Base-by-base conservation (phyloP, 2,888 invertebrate genomes). In the Xestia sexstrigata region DNA sequence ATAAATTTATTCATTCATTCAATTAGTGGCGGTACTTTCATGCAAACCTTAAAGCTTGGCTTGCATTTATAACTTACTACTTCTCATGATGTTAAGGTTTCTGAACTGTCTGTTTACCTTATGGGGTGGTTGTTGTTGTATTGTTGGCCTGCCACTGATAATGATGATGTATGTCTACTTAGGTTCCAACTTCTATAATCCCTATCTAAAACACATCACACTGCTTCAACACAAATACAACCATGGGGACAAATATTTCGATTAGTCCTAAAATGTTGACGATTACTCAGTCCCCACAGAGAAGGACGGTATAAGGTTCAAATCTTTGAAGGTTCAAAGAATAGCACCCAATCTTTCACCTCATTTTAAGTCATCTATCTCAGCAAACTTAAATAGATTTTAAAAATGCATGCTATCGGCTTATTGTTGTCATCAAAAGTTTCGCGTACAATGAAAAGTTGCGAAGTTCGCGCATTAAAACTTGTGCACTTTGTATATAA, bases 361-460 rank as follows among this genome's bases (percentile, higher is more conserved):
- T 8, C 5, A 35, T 15, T 17, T 0, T 8, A 13, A 30, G 66
- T 62, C 55, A 15, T 30, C 13, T 17, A 62, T 70, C 63, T 70
- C 13, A 45, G n/a, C 30, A 7, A 71, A 74, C 60, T 47, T 65
- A 52, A 87, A 76, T 58, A 62, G 42, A 74, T 70, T 78, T 81
- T 15, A 84, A 84, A 70, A 81, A 87, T 87, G 78, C 66, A 84
- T 55, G 66, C 55, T 69, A 74, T 62, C 81, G 77, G 68, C 70
- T 81, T 87, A 78, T 76, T 74, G 70, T 47, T 39, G 72, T 78
- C 67, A 81, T 84, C 76, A 67, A 78, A 84, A 87, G 39, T 81
- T 79, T 73, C 3, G 0, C 45, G 0, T n/a, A 23, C 58, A 74
- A 58, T 68, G 55, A 78, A 68, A 60, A 58, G 20, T 39, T 58